Evolutionary conservation across 2,797 vertebrate genomes (phyloP).

Genomic region (Danio albolineatus): DNA sequence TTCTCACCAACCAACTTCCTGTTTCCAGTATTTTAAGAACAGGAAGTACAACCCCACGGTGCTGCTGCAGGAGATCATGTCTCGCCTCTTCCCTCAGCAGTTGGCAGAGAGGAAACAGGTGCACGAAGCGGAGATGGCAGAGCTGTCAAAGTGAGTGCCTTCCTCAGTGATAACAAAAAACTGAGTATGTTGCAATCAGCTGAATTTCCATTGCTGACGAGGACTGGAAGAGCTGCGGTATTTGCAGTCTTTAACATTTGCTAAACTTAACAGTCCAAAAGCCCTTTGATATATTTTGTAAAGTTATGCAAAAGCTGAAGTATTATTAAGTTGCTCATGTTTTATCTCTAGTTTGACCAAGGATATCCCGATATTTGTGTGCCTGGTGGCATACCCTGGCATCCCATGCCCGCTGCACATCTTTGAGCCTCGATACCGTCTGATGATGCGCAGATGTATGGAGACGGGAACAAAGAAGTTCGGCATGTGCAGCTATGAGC

Average conservation of each 20-base stretch:
- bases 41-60: conserved; percentile 85
- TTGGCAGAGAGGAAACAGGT: conserved; percentile 84
- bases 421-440: conserved; percentile 91
- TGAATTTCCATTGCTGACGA: background rate
- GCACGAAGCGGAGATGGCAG: conserved; percentile 86
- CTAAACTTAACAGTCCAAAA: background rate
- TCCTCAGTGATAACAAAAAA: background rate
- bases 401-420: conserved; percentile 89
- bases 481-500: conserved; percentile 91
- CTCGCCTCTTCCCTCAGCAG: conserved; percentile 79
- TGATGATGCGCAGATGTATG: conserved; percentile 93
- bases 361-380: conserved; percentile 91
- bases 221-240: background rate
- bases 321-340: background rate
- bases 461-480: conserved; percentile 91
- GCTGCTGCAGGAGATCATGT: conserved; percentile 85
- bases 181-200: background rate
- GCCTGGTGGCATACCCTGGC: conserved; percentile 89
- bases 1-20: conserved; percentile 35
- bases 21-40: conserved; percentile 84
- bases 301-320: background rate
- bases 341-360: conserved; percentile 80
- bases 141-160: conserved; percentile 87
- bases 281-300: background rate
- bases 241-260: background rate